Evolutionary conservation across 2,113 vertebrate species (phyloP).

Genomic region (Rhombomys opimus): DNA sequence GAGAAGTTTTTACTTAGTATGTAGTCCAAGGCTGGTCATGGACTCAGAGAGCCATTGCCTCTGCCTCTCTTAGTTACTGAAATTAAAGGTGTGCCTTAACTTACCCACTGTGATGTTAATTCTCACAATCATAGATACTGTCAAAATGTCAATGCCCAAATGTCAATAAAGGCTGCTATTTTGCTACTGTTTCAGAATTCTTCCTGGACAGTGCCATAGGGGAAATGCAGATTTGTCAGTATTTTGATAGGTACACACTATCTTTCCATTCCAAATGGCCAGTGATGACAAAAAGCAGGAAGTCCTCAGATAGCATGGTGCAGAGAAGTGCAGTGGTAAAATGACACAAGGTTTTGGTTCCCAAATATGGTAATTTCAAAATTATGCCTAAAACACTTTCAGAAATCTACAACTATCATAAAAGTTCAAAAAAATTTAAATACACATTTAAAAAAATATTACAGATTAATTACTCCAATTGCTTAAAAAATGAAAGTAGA

Average conservation of each 20-base stretch:
- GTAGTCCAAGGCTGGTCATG: neutral
- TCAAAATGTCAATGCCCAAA: constrained; percentile 36
- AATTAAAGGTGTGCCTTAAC: neutral
- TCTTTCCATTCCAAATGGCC: constrained; percentile 40
- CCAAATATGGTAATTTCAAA: neutral
- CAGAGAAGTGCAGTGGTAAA: neutral
- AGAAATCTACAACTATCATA: constrained; percentile 14
- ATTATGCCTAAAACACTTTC: neutral
- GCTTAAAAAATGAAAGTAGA: constrained; percentile 51
- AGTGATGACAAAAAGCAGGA: constrained; percentile 38
- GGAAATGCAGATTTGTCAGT: constrained; percentile 1
- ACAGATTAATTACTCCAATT: constrained; percentile 45
- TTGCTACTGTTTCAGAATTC: constrained; percentile 1
- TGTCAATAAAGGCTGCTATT: neutral
- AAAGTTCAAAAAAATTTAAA: neutral
- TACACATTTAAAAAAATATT: constrained; percentile 34
- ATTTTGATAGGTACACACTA: constrained; percentile 33
- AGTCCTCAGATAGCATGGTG: neutral
- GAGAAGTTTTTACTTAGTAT: neutral
- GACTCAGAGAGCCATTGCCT: neutral
- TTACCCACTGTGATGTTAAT: neutral
- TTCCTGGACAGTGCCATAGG: neutral
- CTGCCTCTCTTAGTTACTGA: neutral
- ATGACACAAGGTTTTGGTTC: neutral
- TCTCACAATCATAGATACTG: constrained; percentile 11